These are phyloP conservation scores for Anthopleura xanthogrammica DNA, from an alignment of 92 coral and sea anemone genomes.

Conservation along the genomic window DNA sequence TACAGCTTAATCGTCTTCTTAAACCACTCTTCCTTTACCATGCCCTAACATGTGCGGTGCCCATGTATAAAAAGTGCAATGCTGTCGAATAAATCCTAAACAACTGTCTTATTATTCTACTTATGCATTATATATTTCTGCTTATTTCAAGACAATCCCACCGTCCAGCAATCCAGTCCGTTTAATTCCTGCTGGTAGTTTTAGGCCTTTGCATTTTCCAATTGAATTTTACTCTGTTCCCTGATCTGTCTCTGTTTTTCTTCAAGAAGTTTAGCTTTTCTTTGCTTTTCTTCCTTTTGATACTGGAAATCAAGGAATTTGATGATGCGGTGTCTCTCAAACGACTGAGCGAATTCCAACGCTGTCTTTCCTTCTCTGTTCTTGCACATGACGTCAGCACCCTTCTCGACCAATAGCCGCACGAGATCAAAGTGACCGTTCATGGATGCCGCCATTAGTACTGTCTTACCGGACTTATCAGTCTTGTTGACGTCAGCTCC, in stretches of 20 bases:
- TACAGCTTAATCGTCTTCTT: too few species aligned
- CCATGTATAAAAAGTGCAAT: not conserved
- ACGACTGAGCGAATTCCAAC: slow-evolving; percentile 88
- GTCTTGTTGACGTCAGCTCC: slow-evolving; percentile 85
- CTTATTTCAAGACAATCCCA: not conserved
- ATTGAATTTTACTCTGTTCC: slow-evolving; percentile 31
- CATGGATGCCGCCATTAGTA: slow-evolving; percentile 94
- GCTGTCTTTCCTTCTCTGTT: slow-evolving; percentile 97
- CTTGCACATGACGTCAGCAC: slow-evolving; percentile 79
- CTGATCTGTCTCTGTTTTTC: slow-evolving; percentile 47
- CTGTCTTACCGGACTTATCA: slow-evolving; percentile 92
- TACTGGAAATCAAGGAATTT: slow-evolving; percentile 84
- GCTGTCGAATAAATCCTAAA: not conserved
- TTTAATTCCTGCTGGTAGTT: not conserved
- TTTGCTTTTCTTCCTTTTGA: slow-evolving; percentile 82
- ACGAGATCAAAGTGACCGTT: slow-evolving; percentile 94
- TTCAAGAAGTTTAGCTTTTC: slow-evolving; percentile 80
- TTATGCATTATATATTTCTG: not conserved
- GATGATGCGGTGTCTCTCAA: slow-evolving; percentile 82
- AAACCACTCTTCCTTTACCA: too few species aligned
- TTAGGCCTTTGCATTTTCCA: slow-evolving; percentile 26
- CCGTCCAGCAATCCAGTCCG: not conserved
- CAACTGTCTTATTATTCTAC: not conserved
- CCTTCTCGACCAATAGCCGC: slow-evolving; percentile 89
- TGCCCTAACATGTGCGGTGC: not conserved